phyloP scores from a whole-genome alignment of 2,113 vertebrate genomes.

The Heteronetta atricapilla region DNA sequence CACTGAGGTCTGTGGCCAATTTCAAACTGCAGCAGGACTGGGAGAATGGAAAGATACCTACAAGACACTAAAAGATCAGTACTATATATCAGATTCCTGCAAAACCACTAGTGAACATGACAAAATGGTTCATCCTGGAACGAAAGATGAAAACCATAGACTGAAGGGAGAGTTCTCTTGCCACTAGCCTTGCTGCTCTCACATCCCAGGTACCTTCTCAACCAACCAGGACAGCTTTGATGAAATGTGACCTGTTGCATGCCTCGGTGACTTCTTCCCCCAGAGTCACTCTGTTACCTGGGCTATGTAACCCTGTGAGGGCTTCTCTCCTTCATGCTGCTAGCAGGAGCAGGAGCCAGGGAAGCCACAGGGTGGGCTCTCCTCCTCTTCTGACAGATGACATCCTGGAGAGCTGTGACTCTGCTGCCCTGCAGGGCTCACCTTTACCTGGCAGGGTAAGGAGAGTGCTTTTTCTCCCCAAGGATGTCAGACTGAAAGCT shows the following conservation, averaged over 20 bases:
- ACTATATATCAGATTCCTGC: not conserved
- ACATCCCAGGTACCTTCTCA: not conserved
- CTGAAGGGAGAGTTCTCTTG: not conserved
- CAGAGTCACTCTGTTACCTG: not conserved
- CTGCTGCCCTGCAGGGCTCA: not conserved
- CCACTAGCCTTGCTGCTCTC: not conserved
- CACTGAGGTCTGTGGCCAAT: not conserved
- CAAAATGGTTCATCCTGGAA: not conserved
- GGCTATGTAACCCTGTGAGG: not conserved
- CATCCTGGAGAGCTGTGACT: not conserved
- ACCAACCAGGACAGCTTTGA: not conserved
- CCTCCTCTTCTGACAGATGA: not conserved
- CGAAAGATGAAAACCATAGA: not conserved
- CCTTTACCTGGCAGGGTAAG: not conserved
- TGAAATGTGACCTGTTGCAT: accelerated
- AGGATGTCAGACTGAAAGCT: not conserved
- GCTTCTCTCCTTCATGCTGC: not conserved
- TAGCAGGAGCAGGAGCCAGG: not conserved
- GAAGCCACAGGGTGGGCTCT: not conserved
- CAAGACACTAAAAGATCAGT: not conserved
- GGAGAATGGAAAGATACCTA: not conserved
- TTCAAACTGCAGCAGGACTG: not conserved
- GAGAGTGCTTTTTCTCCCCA: not conserved
- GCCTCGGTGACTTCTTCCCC: not conserved
- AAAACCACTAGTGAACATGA: not conserved